Conservation (phyloP, 2,113 vertebrate genomes). For the Sinocyclocheilus grahami region DNA sequence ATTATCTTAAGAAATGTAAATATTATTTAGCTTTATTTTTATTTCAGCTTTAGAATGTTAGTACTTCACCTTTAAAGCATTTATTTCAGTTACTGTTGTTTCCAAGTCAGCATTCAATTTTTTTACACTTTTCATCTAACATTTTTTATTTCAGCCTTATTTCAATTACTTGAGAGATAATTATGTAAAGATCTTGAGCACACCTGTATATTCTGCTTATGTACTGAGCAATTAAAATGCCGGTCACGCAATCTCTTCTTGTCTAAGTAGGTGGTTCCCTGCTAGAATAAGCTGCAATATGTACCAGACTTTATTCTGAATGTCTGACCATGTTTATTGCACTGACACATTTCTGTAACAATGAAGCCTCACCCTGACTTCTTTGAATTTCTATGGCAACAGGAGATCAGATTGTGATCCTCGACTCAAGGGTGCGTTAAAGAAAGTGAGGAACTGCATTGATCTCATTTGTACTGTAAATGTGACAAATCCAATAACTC, state of each 20-base stretch:
- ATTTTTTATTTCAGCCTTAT: too few species aligned
- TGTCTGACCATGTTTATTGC: background rate
- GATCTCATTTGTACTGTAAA: conserved; percentile 27
- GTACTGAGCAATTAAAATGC: background rate
- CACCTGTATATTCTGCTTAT: too few species aligned
- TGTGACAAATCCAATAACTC: background rate
- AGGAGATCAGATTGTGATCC: background rate
- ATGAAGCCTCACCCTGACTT: background rate
- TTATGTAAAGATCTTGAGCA: too few species aligned
- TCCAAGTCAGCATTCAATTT: too few species aligned
- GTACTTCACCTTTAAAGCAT: too few species aligned
- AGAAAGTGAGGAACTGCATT: background rate
- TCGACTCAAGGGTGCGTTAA: background rate
- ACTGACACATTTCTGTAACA: background rate
- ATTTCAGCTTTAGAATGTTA: too few species aligned
- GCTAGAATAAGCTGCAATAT: background rate
- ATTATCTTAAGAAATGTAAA: too few species aligned
- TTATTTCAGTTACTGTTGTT: too few species aligned
- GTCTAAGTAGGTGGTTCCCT: background rate
- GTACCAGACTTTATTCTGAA: background rate
- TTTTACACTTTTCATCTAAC: too few species aligned
- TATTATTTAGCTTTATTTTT: too few species aligned
- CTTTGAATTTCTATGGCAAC: conserved; percentile 21
- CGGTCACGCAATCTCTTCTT: background rate
- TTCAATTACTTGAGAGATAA: too few species aligned